Percentiles rank a stretch among this genome's conserved stretches.
Conservation (phyloP, 2,113 vertebrate genomes). For the Xiphophorus hellerii region DNA sequence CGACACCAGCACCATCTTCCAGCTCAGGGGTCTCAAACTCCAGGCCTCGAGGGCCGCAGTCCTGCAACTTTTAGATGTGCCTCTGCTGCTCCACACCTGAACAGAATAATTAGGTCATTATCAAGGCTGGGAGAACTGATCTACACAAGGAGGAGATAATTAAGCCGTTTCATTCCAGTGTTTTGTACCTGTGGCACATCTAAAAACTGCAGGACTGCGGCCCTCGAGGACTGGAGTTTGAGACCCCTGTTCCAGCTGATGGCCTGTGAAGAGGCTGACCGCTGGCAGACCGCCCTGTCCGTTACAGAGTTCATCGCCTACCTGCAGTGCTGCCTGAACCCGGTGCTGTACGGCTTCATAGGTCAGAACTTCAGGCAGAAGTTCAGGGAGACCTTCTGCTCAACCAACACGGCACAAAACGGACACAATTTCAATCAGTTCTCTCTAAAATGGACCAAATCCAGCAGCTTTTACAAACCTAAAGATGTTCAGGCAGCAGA, state of each 20-base stretch:
- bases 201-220: too few relatives aligned
- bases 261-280: slow-evolving; percentile 47
- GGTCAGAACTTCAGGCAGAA: slow-evolving; percentile 90
- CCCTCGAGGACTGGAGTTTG: too few relatives aligned
- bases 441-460: fast-evolving
- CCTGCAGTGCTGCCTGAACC: slow-evolving; percentile 93
- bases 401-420: fast-evolving
- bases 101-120: too few relatives aligned
- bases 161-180: too few relatives aligned
- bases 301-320: slow-evolving; percentile 85
- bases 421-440: fast-evolving
- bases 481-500: too few relatives aligned
- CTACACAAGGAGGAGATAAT: too few relatives aligned
- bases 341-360: slow-evolving; percentile 91
- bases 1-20: slow-evolving; percentile 41
- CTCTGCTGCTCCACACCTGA: too few relatives aligned
- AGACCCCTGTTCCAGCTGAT: slow-evolving; percentile 40
- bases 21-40: too few relatives aligned
- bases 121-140: too few relatives aligned
- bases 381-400: slow-evolving; percentile 67
- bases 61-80: too few relatives aligned
- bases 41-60: too few relatives aligned
- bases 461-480: fast-evolving
- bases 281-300: slow-evolving; percentile 39
- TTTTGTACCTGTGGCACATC: too few relatives aligned